Evolutionary conservation across 2,113 vertebrate species (phyloP).

Genomic region (Agapornis roseicollis): DNA sequence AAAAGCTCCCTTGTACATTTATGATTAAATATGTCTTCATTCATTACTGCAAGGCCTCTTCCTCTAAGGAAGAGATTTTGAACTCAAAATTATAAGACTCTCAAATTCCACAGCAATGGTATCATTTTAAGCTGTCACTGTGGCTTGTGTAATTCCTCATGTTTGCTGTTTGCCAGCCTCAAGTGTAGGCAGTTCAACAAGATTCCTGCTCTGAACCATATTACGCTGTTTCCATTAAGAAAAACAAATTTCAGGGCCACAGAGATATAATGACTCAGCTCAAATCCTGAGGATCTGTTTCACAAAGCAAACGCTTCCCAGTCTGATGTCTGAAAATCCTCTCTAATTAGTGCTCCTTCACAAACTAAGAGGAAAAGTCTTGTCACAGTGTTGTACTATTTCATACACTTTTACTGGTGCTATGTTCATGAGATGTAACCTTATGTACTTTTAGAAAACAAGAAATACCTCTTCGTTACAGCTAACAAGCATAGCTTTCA

Average conservation of each 20-base stretch:
- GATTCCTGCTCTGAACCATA: background rate
- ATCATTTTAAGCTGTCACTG: background rate
- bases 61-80: background rate
- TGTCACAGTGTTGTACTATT: background rate
- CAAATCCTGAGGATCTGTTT: background rate
- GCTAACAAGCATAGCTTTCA: background rate
- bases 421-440: background rate
- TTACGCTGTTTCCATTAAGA: conserved; percentile 26
- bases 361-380: background rate
- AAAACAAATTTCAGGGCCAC: conserved; percentile 38
- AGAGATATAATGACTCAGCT: conserved; percentile 43
- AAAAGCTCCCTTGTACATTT: background rate
- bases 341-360: conserved; percentile 20
- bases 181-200: background rate
- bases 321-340: background rate
- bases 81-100: background rate
- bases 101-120: background rate
- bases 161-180: conserved; percentile 3
- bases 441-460: background rate
- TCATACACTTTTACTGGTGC: background rate
- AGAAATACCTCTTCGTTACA: background rate
- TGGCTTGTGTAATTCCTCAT: background rate
- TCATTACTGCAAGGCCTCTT: background rate
- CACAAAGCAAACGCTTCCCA: background rate
- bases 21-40: background rate